Conservation (phyloP, 2,888 invertebrate genomes). For the Cyaniris semiargus region DNA sequence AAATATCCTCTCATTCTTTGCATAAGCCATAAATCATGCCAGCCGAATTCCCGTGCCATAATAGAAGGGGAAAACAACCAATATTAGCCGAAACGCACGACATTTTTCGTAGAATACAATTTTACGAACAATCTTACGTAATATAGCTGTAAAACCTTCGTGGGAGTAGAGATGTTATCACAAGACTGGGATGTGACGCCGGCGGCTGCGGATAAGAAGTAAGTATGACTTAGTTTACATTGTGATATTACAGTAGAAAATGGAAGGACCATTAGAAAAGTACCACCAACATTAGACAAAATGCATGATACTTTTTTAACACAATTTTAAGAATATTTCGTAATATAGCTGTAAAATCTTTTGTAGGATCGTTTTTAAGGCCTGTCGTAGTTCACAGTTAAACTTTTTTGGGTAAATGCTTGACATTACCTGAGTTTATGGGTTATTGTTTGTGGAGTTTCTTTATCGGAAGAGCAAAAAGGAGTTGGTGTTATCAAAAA, state of each 20-base stretch:
- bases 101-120: constrained; percentile 32
- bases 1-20: constrained; percentile 76
- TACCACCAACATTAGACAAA: too few species aligned
- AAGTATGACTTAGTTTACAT: background rate
- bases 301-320: too few species aligned
- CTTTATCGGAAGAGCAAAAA: too few species aligned
- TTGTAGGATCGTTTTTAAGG: too few species aligned
- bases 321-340: too few species aligned
- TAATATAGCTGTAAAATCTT: too few species aligned
- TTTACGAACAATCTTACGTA: constrained; percentile 3
- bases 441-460: too few species aligned
- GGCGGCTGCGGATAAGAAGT: background rate
- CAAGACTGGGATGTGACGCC: background rate
- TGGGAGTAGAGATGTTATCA: background rate
- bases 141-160: background rate
- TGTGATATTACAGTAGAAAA: background rate
- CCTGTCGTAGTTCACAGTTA: too few species aligned
- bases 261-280: too few species aligned
- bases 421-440: too few species aligned
- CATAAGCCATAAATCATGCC: constrained; percentile 76
- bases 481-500: too few species aligned
- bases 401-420: too few species aligned
- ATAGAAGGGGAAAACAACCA: constrained; percentile 71
- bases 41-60: constrained; percentile 67
- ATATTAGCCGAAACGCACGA: constrained; percentile 63